Base-by-base conservation (phyloP, 2,797 vertebrate genomes). In the Denticeps clupeoides region DNA sequence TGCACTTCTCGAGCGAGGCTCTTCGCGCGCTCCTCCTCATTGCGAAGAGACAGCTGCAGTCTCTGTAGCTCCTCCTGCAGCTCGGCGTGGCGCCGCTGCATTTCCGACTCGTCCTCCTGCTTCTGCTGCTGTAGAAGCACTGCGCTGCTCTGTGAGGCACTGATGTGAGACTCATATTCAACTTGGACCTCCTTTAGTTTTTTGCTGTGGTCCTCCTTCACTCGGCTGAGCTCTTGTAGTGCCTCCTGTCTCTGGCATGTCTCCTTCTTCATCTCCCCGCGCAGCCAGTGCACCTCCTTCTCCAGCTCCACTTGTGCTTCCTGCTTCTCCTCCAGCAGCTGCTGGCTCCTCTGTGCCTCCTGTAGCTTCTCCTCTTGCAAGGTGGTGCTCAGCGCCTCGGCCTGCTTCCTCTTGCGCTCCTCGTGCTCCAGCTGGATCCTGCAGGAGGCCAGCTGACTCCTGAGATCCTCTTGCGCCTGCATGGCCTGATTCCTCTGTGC, bases 181-280 rank as follows among this genome's bases (percentile, higher is more conserved):
- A 88, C 83, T 80, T 91, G 97, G 82, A 97, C 68, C 75, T 88
- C 91, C 87, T 65, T 88, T 71, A 96, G 85, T 74, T 97, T 89
- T 65, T 60, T 79, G 81, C 73, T 85, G 87, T 77, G 90, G 69
- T 89, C 82, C 77, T 86, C 89, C 70, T 91, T 97, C 94, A 96
- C 92, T 92, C 95, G 93, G 86, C 86, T 88, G 64, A 94, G 79
- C 74, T 97, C 90, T 72, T 53, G 85, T 68, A 93, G 90, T 63
- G 84, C 87, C 9, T 92, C 89, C 79, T 83, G 83, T 71, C 83
- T 74, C 60, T 75, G 87, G 53, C 67, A 67, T 21, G 74, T 65
- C 65, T 92, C 89, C 1, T 89, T 87, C 62, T 85, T 83, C 65
- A 97, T 77, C 73, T 89, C 85, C 71, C 79, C 84, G 56, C 74